Evolutionary conservation across 1,140 invertebrate genomes (phyloP), one percentile per base, ranked within the genome.

Genomic region (Saccostrea echinata): DNA sequence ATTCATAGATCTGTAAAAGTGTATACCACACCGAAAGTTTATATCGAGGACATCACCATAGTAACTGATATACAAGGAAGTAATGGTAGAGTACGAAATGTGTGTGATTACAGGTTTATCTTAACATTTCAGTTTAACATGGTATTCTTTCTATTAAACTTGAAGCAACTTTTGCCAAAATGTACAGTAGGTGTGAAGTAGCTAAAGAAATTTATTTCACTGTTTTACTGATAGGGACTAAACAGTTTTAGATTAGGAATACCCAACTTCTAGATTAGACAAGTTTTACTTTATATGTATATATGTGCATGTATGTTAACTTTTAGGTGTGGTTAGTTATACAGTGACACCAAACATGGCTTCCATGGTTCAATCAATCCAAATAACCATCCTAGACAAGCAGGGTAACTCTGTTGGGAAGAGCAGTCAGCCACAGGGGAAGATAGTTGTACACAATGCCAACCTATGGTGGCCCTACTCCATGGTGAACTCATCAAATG

Each of bases 401-500:
- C 61, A 91, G 16, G 91, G 91, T 9, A 83, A 88, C 1, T 71
- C 88, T 8, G 92, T 93, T 0, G 90, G 88, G 11, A 76, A 43
- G 11, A 86, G 86, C 30, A 83, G 27, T 24, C 51, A 84, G 13
- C 33, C 84, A 6, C 27, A 90, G 13, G 92, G 85, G 11, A 86
- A 84, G 27, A 57, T 93, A 18, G 96, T 96, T 89, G 95, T 98
- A 30, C 95, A 95, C 3, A 96, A 97, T 91, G 97, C 97, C 0
- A 97, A 97, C 84, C 96, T 98, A 8, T 99, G 98, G 98, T 99
- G 98, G 98, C 98, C 98, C 0, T 97, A 97, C 94, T 96, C 97
- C n/a, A 98, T 98, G 98, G 95, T 88, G 53, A 84, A 97, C 16
- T 76, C 68, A 13, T 8, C 27, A 91, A 94, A 96, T 0, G 94